Evolutionary conservation across 2,888 invertebrate genomes (phyloP), one percentile per base, ranked within the genome.

Genomic region (Erebia aethiops): DNA sequence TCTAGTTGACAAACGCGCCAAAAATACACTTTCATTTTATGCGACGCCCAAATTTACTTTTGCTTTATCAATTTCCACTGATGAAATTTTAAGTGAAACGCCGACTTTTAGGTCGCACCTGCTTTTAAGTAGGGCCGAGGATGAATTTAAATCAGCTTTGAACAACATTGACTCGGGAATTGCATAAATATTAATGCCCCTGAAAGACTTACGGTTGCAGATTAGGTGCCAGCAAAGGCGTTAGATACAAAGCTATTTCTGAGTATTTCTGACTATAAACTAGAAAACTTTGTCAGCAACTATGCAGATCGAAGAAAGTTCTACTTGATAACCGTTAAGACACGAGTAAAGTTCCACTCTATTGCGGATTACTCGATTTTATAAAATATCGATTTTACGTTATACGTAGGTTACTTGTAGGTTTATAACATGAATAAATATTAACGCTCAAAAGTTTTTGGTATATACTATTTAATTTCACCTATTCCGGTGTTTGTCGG

Each of bases 91-190:
- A 83, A 89, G 83, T 82, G 84, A 77, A 78, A 83, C 84, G 85
- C 81, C 82, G 85, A 87, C 86, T 88, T 57, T 87, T 85, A 87
- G 84, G 78, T 81, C 81, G 80, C 80, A 79, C 77, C 81, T 80
- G 83, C 88, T 88, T 87, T 88, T 87, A 86, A 86, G 86, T 82
- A 82, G 83, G 77, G 84, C 84, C 83, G 84, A 85, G 87, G 87
- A 87, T 89, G 89, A 91, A 92, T 92, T 87, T 89, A 88, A 91
- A 92, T 90, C 84, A 89, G 90, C 88, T 86, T 83, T 87, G 84
- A 87, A 85, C 87, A 83, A 79, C 84, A 87, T 84, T 84, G 87
- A 87, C 86, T 87, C 80, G 83, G 82, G 85, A 86, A 85, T 84
- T 87, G 85, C 86, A 90, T 91, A 88, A 90, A 92, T 91, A 90